Evolutionary conservation across 1,140 invertebrate species (phyloP).

Genomic region (Drosophila trapezifrons): DNA sequence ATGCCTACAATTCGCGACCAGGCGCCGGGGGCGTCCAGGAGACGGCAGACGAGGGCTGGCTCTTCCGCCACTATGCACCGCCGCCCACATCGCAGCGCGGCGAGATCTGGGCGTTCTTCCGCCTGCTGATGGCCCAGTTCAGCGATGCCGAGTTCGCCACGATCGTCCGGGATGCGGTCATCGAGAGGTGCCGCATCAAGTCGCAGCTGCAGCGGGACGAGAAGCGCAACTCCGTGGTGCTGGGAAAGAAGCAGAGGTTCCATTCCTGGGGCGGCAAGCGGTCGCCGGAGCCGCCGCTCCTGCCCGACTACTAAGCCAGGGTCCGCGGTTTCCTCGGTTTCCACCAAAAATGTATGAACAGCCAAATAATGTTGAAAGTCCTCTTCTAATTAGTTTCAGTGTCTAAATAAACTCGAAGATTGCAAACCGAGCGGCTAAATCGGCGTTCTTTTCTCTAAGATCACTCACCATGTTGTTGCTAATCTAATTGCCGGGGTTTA

Average conservation of each 20-base stretch:
- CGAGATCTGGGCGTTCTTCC: conserved; percentile 82
- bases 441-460: background rate
- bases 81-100: conserved; percentile 65
- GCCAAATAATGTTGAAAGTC: conserved; percentile 44
- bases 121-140: conserved; percentile 79
- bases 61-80: conserved; percentile 70
- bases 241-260: conserved; percentile 83
- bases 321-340: background rate
- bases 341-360: conserved; percentile 68
- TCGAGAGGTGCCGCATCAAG: conserved; percentile 76
- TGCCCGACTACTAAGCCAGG: conserved; percentile 39
- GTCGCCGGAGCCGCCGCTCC: conserved; percentile 44
- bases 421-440: conserved; percentile 29
- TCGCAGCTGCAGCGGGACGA: conserved; percentile 73
- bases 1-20: conserved; percentile 66
- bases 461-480: conserved; percentile 19
- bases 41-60: conserved; percentile 38
- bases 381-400: conserved; percentile 55
- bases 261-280: conserved; percentile 84
- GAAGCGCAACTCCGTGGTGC: conserved; percentile 76
- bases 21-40: conserved; percentile 40
- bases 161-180: conserved; percentile 72
- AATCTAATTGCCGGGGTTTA: background rate
- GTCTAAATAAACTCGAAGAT: conserved; percentile 62
- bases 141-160: conserved; percentile 73